Conservation (phyloP, 2,888 invertebrate species). For the Serripes groenlandicus region DNA sequence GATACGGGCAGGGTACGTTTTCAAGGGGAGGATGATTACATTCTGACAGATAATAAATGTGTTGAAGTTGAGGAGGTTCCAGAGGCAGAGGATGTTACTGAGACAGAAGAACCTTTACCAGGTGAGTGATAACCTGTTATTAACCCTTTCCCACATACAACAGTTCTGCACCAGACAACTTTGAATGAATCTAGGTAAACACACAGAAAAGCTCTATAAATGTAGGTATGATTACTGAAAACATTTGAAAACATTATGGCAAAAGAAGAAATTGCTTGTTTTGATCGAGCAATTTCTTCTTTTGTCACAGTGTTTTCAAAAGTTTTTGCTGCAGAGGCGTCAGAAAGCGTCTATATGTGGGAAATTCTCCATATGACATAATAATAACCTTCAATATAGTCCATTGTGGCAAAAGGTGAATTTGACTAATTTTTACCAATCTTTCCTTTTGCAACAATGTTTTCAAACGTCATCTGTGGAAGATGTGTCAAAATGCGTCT, state of each 20-base stretch:
- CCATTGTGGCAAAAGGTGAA: neutral
- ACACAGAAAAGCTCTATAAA: no score
- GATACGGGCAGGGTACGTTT: slow-evolving; percentile 1
- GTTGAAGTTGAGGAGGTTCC: slow-evolving; percentile 23
- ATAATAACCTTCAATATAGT: no score
- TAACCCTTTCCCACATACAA: no score
- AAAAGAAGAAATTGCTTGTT: neutral
- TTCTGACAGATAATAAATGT: neutral
- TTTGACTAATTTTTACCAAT: neutral
- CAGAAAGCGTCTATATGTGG: neutral
- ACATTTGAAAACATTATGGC: neutral
- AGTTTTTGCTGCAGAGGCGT: neutral
- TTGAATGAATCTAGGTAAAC: no score
- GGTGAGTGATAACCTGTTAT: slow-evolving; percentile 17
- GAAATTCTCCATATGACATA: no score
- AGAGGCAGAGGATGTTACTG: slow-evolving; percentile 28
- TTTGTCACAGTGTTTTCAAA: neutral
- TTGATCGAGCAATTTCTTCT: neutral
- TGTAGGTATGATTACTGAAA: no score
- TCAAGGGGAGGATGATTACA: neutral
- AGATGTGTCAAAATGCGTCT: neutral
- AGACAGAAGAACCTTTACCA: no score
- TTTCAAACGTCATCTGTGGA: neutral
- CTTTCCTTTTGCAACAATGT: neutral
- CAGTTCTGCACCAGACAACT: neutral